Evolutionary conservation across 2,888 invertebrate genomes (phyloP).

Genomic region (Lymantria dispar): DNA sequence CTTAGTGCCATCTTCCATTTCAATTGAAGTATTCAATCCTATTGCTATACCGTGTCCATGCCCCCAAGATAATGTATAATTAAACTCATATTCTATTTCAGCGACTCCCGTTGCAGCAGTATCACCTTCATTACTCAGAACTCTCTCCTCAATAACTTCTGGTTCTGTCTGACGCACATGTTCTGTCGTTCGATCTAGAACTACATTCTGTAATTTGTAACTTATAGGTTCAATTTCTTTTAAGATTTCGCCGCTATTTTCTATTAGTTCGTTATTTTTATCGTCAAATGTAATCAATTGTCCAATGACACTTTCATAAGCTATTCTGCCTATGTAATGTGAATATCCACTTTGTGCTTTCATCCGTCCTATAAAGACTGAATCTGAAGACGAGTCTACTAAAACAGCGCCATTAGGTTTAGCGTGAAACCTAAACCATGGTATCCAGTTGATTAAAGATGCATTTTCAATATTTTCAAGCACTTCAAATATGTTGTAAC

Average conservation of each 20-base stretch:
- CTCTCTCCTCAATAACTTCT: conserved; percentile 76
- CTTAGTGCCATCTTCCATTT: conserved; percentile 79
- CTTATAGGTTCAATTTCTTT: conserved; percentile 90
- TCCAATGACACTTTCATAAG: conserved; percentile 85
- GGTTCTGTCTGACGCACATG: conserved; percentile 73
- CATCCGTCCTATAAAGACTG: conserved; percentile 64
- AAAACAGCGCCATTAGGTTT: conserved; percentile 87
- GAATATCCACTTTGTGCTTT: conserved; percentile 63
- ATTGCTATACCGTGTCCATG: conserved; percentile 88
- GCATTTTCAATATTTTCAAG: conserved; percentile 90
- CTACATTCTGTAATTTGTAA: conserved; percentile 88
- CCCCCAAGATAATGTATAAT: conserved; percentile 90
- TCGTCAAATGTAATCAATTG: conserved; percentile 86
- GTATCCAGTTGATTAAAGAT: conserved; percentile 88
- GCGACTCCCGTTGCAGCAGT: conserved; percentile 85
- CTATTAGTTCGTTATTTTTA: conserved; percentile 77
- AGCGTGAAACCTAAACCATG: conserved; percentile 87
- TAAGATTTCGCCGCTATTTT: conserved; percentile 88
- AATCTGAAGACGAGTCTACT: conserved; percentile 70
- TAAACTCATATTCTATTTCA: conserved; percentile 87
- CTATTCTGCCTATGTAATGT: conserved; percentile 87
- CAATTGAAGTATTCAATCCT: conserved; percentile 85
- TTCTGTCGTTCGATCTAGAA: conserved; percentile 79
- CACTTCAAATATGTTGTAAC: conserved; percentile 85
- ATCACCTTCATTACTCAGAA: conserved; percentile 79